Evolutionary conservation across 1,140 invertebrate genomes (phyloP).

Genomic region (Drosophila simulans): DNA sequence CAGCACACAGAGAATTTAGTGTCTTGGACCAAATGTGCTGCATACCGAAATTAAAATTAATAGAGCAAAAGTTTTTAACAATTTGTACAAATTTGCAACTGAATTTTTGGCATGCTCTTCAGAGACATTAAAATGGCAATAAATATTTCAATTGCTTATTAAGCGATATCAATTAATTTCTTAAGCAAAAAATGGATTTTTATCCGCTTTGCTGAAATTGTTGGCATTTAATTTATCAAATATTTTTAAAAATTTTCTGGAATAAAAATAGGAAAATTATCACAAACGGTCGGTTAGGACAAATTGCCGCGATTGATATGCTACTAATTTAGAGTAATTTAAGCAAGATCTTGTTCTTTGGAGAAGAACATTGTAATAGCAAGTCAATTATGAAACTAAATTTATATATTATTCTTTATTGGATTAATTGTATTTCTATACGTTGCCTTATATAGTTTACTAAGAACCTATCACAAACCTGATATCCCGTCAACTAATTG

Average conservation of each 20-base stretch:
- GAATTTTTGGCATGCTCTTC: background rate
- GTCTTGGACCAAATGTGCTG: slow-evolving; percentile 21
- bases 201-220: background rate
- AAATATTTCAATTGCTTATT: slow-evolving; percentile 7
- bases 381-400: background rate
- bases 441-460: background rate
- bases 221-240: slow-evolving; percentile 4
- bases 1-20: slow-evolving; percentile 31
- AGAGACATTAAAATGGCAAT: background rate
- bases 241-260: background rate
- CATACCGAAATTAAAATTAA: slow-evolving; percentile 48
- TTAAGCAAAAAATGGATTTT: background rate
- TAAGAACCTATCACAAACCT: background rate
- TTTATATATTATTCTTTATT: too few species aligned
- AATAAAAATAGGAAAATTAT: too few species aligned
- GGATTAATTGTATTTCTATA: too few species aligned
- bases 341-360: background rate
- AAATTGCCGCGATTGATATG: background rate
- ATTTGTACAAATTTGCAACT: slow-evolving; percentile 9
- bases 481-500: background rate
- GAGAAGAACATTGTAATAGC: too few species aligned
- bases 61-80: slow-evolving; percentile 57
- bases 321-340: slow-evolving; percentile 7
- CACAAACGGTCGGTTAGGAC: too few species aligned
- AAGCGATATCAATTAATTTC: slow-evolving; percentile 13